Base-by-base conservation (phyloP, 2,888 invertebrate genomes). In the Cheilosia variabilis region DNA sequence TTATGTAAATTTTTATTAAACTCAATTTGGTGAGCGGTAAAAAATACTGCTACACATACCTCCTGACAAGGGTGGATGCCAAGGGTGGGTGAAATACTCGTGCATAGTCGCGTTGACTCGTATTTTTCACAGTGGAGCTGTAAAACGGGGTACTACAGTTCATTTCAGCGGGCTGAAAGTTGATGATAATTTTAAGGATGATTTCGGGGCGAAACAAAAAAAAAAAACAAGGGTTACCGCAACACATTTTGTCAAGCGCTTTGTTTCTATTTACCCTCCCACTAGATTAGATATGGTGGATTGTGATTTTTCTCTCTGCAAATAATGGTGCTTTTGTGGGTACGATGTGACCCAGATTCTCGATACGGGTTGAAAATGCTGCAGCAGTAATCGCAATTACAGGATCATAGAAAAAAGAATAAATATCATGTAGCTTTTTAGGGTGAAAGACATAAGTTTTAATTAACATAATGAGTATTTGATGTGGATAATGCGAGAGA, bases 1-100 rank as follows among this genome's bases (percentile, higher is more conserved):
- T 72, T 72, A 72, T 72, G 72, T 53, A 53, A 62, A 72, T 72
- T 52, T 53, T 52, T 72, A 62, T 62, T 45, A 62, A 63, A 63
- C 50, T 52, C 31, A 53, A 62, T 72, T 62, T 27, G 43, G 71
- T 22, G 60, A 50, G 43, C 9, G 58, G 41, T 43, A 53, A 52
- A 52, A 13, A 57, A 45, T 17, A 3, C 34, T 17, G 2, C 31
- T 31, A n/a, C 2, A 13, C 17, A 19, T 52, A 3, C 15, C 4
- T 10, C 19, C 4, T 13, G 4, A 13, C 34, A 24, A 57, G 34
- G 34, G 34, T 19, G 34, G 34, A 31, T n/a, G 4, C 1, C 10
- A 27, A 22, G 22, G 37, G 37, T 58, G 37, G 37, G 17, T 9
- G 4, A 2, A 9, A 31, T 31, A 31, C 31, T 7, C 7, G 7